These are phyloP conservation scores for Catharus fuscescens DNA, from an alignment of 2,113 vertebrate genomes.

Conservation along the genomic window DNA sequence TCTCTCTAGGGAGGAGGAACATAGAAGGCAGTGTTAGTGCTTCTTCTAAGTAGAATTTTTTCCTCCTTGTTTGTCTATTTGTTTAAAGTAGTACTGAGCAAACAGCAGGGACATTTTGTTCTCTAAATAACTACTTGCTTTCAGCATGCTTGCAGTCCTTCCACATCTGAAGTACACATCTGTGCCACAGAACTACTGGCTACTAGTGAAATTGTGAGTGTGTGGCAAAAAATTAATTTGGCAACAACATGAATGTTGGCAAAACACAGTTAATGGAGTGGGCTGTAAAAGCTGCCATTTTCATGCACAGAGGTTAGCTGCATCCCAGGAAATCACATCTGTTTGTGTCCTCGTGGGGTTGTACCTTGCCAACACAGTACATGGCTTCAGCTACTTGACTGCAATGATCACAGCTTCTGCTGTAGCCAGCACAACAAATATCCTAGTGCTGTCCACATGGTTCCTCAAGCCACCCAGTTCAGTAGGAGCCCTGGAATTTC, in stretches of 20 bases:
- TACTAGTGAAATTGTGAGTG: neutral
- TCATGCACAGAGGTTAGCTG: neutral
- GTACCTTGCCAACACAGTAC: neutral
- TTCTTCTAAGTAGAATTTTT: constrained; percentile 30
- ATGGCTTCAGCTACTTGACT: neutral
- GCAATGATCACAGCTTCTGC: neutral
- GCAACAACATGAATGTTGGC: neutral
- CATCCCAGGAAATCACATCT: neutral
- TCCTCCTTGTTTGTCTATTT: constrained; percentile 47
- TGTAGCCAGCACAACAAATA: neutral
- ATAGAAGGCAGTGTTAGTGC: neutral
- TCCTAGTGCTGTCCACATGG: neutral
- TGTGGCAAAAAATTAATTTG: constrained; percentile 26
- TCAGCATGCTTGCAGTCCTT: neutral
- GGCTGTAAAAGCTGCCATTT: constrained; percentile 7
- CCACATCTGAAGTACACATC: neutral
- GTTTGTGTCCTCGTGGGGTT: neutral
- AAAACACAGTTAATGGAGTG: neutral
- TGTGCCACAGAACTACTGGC: neutral
- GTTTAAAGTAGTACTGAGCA: constrained; percentile 38
- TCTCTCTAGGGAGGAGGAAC: neutral
- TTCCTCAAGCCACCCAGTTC: neutral
- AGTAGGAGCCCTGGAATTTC: neutral
- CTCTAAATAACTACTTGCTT: constrained; percentile 9
- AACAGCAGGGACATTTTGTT: constrained; percentile 41